These are phyloP conservation scores for human (Homo sapiens) DNA, from an alignment of 2,113 vertebrate genomes.

Conservation along the genomic window GRCh38 chr2:23606001-23606500, in stretches of 20 bases:
- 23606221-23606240: background rate
- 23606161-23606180: too few species aligned
- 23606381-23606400: rapidly evolving
- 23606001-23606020: too few species aligned
- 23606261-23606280: background rate
- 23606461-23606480: background rate
- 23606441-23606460: rapidly evolving
- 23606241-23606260: background rate
- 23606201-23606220: background rate
- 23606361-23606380: background rate
- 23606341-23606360: background rate
- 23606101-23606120: background rate
- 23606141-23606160: background rate
- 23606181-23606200: too few species aligned
- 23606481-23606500: background rate
- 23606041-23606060: too few species aligned
- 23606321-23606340: background rate
- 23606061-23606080: background rate
- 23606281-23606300: background rate
- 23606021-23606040: too few species aligned
- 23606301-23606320: background rate
- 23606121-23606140: background rate
- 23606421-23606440: background rate
- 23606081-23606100: background rate
- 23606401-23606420: background rate